Evolutionary conservation across 2,113 vertebrate genomes (phyloP), one percentile per base, ranked within the genome.

Genomic region (Caloenas nicobarica): DNA sequence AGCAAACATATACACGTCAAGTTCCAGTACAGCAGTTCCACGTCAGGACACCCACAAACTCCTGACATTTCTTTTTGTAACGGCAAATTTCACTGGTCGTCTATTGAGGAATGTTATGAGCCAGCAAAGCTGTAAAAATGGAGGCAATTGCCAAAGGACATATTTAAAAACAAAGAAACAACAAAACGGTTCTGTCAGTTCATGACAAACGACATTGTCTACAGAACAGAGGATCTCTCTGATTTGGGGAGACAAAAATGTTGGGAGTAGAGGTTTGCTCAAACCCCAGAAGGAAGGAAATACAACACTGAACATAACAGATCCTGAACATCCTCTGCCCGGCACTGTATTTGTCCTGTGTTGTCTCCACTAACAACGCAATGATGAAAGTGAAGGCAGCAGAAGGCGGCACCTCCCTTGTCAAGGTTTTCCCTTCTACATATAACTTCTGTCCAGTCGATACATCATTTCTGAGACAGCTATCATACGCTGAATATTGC

Each of bases 401-500:
- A 56, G 51, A 36, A 83, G 28, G 7, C 9, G 50, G 25, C 7
- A 26, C 28, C 38, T 48, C 66, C 61, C 72, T 26, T 42, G 53
- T 85, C 92, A 91, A 85, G 74, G 83, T 36, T 88, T 71, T 48
- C 24, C 26, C 42, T 68, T 74, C 40, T 68, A 82, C 74, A 26
- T 56, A 46, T 6, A 80, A 50, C 61, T 56, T 34, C 53, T 31
- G 4, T 10, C 19, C 40, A 38, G 15, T 5, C 57, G n/a, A 38
- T 53, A 23, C 28, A 54, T 93, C 46, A 82, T 22, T 26, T 11
- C 25, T 2, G 40, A 42, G 77, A 44, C 80, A 53, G 71, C 3
- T 78, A 9, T 23, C 84, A 7, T 18, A 31, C 0, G 6, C 71
- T 74, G 81, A 57, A 44, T 19, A n/a, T 29, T 34, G 58, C 64